Conservation (phyloP, 2,113 vertebrate genomes). For the Murina feae region DNA sequence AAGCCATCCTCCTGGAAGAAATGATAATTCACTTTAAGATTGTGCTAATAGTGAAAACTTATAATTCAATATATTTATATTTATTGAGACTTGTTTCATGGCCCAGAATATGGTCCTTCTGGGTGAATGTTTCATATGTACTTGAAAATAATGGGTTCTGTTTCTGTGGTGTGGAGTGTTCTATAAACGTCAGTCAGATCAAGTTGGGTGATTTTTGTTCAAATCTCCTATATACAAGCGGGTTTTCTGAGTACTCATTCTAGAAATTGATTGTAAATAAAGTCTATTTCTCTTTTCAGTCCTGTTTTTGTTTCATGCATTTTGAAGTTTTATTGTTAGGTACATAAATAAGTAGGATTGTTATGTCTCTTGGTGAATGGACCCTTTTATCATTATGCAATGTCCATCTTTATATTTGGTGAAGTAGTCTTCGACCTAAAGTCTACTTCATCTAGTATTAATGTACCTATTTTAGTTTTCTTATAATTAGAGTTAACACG, state of each 20-base stretch:
- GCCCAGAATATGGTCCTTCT: neutral
- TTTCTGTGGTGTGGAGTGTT: neutral
- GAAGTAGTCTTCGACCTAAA: neutral
- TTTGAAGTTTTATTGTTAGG: neutral
- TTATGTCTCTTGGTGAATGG: neutral
- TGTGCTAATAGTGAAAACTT: neutral
- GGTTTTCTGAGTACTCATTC: neutral
- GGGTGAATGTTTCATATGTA: neutral
- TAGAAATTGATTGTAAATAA: neutral
- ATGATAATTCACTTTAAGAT: neutral
- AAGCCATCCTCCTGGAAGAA: neutral
- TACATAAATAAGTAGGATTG: neutral
- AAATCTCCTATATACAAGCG: neutral
- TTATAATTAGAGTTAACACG: neutral
- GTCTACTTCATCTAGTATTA: neutral
- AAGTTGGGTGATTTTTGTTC: neutral
- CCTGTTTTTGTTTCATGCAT: neutral
- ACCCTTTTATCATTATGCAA: neutral
- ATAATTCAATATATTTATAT: neutral
- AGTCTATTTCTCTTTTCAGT: conserved; percentile 12
- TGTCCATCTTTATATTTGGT: neutral
- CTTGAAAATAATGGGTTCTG: neutral
- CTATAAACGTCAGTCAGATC: neutral
- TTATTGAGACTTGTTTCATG: neutral
- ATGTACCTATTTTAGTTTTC: neutral